phyloP scores from a whole-genome alignment of 2,888 invertebrate genomes.

The Minunthozetes semirufus region DNA sequence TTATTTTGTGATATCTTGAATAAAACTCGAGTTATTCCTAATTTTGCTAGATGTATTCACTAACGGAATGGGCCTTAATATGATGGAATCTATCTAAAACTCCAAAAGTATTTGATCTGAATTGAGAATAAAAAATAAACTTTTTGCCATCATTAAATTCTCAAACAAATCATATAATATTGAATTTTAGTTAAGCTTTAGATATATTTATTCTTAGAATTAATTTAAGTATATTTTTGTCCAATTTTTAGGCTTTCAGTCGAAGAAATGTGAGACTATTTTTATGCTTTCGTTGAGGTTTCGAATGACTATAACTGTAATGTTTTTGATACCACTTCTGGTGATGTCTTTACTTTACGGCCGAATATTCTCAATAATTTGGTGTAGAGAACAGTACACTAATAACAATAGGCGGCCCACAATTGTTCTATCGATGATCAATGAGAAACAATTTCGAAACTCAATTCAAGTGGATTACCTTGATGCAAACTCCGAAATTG shows the following conservation, averaged over 20 bases:
- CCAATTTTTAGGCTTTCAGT: slow-evolving; percentile 44
- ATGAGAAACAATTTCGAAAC: background rate
- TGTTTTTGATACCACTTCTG: slow-evolving; percentile 57
- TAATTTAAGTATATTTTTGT: background rate
- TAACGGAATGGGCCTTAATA: no score
- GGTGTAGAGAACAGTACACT: background rate
- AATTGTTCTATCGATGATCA: background rate
- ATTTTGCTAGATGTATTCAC: no score
- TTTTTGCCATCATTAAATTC: no score
- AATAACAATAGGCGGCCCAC: background rate
- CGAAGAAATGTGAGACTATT: slow-evolving; percentile 40
- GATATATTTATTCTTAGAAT: no score
- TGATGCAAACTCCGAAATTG: background rate
- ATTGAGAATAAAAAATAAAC: no score
- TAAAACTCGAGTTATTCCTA: no score
- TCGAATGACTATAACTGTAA: slow-evolving; percentile 52
- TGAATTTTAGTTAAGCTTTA: no score
- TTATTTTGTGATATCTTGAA: no score
- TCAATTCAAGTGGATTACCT: background rate
- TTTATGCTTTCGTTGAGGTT: slow-evolving; percentile 52
- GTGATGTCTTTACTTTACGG: slow-evolving; percentile 58
- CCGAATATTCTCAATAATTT: slow-evolving; percentile 57
- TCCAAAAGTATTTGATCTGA: no score
- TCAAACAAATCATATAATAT: no score
- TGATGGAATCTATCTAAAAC: no score